Base-by-base conservation (phyloP, 2,888 invertebrate genomes). In the Campopleginae sp. region DNA sequence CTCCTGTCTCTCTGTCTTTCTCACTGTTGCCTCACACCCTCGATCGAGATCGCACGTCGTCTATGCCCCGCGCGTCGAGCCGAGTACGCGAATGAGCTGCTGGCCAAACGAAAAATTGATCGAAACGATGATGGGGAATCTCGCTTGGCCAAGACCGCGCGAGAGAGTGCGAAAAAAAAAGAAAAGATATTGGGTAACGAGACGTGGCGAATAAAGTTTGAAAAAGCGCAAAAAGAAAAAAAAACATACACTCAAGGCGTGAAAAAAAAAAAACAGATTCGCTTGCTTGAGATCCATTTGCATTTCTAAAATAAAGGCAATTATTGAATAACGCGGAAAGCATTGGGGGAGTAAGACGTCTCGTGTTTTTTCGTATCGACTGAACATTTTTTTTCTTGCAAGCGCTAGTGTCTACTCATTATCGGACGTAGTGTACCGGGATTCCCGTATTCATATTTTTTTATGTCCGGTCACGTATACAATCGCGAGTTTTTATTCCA, bases 31-130 rank as follows among this genome's bases (percentile, higher is more conserved):
- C 54, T 46, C 19, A 44, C 31, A 58, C 46, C 65, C 48, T 48
- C 54, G 51, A 58, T 70, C 75, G 46, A 61, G 66, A 65, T 65
- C 84, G 63, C 68, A 75, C 81, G 63, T 80, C 81, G 74, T 82
- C 81, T 70, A 79, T 71, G n/a, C n/a, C n/a, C n/a, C 76, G 75
- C 54, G 1, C 17, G 44, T 42, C 74, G 74, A 66, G 46, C 66
- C 33, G 63, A 72, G 66, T 58, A 72, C 33, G 65, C 72, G 46
- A 42, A 44, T 38, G 76, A 31, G 65, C 72, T 66, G 65, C 72
- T 66, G 51, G 81, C 81, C 63, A 78, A 82, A 81, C 75, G 78
- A 70, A 81, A 72, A 78, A 82, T 78, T 74, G 78, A 75, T 85
- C 81, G 81, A 78, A 75, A 85, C 51, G 78, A 81, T 79, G 44